Evolutionary conservation across 1,140 invertebrate genomes (phyloP).

Genomic region (Watersipora subatra): DNA sequence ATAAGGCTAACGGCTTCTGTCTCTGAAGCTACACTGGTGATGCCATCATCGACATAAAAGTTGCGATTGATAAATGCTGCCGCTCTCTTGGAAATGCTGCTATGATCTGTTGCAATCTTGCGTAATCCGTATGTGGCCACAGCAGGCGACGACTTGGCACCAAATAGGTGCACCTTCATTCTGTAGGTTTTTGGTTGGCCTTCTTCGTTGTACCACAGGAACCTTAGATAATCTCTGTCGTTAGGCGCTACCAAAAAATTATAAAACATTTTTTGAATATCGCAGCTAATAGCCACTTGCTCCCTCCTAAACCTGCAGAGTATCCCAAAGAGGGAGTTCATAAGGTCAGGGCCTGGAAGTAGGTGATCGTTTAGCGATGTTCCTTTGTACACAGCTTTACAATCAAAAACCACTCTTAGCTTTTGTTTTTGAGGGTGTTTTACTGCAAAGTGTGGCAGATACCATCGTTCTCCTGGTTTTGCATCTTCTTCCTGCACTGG

Average conservation of each 20-base stretch:
- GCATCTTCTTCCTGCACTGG: neutral
- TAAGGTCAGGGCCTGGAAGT: conserved; percentile 28
- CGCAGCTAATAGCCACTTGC: conserved; percentile 12
- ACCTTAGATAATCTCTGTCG: conserved; percentile 1
- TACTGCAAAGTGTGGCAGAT: neutral
- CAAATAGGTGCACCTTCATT: conserved; percentile 3
- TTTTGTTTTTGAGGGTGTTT: neutral
- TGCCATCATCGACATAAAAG: conserved; percentile 5
- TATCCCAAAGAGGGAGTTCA: conserved; percentile 20
- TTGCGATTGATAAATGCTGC: neutral
- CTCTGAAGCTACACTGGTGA: neutral
- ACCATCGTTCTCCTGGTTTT: neutral
- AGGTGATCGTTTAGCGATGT: conserved; percentile 12
- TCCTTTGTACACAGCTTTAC: neutral
- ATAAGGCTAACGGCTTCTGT: neutral
- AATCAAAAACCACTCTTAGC: neutral
- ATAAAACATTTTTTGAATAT: conserved; percentile 13
- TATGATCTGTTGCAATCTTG: neutral
- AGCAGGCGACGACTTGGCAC: neutral
- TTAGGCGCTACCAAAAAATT: neutral
- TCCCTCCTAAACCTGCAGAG: conserved; percentile 16
- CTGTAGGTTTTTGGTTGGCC: neutral
- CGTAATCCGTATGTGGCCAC: neutral
- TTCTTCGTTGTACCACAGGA: conserved; percentile 3
- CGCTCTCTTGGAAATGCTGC: neutral